These are phyloP conservation scores for Pilophorus perplexus DNA, from an alignment of 2,888 invertebrate species.

Conservation along the genomic window DNA sequence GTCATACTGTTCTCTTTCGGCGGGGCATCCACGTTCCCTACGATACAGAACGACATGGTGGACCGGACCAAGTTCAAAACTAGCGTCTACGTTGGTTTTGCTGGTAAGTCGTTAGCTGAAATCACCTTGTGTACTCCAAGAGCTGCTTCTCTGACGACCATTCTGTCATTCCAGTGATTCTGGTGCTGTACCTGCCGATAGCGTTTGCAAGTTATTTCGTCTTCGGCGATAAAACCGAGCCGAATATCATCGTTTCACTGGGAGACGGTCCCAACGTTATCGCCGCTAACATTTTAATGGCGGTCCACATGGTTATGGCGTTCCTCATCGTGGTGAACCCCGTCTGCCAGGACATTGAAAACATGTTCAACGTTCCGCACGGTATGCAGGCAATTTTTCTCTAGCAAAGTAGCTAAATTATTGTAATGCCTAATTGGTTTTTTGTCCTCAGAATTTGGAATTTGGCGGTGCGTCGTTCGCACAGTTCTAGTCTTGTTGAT, in stretches of 20 bases:
- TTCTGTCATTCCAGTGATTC: conserved; percentile 60
- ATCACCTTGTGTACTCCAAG: too few relatives aligned
- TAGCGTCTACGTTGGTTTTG: conserved; percentile 62
- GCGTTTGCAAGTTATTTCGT: conserved; percentile 62
- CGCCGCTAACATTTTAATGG: conserved; percentile 63
- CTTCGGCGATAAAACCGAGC: conserved; percentile 60
- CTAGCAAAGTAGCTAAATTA: not conserved
- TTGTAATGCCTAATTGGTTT: too few relatives aligned
- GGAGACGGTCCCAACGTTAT: conserved; percentile 58
- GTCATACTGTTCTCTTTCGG: conserved; percentile 69
- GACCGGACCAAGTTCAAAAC: conserved; percentile 64
- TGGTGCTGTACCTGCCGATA: conserved; percentile 61
- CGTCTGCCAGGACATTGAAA: conserved; percentile 68
- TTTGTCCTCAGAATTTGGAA: conserved; percentile 59
- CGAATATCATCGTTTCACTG: conserved; percentile 62
- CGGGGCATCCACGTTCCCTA: conserved; percentile 73
- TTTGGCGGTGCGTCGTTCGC: conserved; percentile 60
- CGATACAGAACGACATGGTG: conserved; percentile 74
- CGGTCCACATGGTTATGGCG: conserved; percentile 63
- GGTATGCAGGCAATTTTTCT: conserved; percentile 53
- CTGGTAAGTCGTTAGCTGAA: conserved; percentile 55
- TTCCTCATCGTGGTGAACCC: conserved; percentile 71
- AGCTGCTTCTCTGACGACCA: not conserved
- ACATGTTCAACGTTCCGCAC: conserved; percentile 61
- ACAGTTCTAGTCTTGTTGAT: conserved; percentile 60